These are phyloP conservation scores for Brachionichthys hirsutus DNA, from an alignment of 2,113 vertebrate genomes.

Conservation along the genomic window DNA sequence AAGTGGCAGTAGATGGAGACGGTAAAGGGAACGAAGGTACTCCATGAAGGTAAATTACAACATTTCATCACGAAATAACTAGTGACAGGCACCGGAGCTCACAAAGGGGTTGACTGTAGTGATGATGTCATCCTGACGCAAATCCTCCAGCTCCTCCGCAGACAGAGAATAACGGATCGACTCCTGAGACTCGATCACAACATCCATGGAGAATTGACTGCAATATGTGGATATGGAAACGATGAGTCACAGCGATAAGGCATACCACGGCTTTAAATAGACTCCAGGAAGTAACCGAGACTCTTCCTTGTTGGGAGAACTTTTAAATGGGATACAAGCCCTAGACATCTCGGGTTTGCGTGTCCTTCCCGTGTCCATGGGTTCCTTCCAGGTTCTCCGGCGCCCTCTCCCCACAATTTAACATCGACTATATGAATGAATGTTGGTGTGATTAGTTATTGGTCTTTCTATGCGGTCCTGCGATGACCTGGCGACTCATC, in stretches of 20 bases:
- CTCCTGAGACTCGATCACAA: slow-evolving; percentile 7
- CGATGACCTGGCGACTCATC: too few relatives aligned
- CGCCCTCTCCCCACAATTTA: too few relatives aligned
- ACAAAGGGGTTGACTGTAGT: slow-evolving; percentile 21
- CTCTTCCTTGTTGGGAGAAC: background rate
- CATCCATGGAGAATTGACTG: slow-evolving; percentile 4
- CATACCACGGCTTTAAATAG: background rate
- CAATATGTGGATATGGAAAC: background rate
- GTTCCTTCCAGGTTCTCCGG: too few relatives aligned
- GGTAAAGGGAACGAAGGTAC: slow-evolving; percentile 32
- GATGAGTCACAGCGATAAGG: background rate
- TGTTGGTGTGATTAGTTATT: too few relatives aligned
- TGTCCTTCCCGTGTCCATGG: too few relatives aligned
- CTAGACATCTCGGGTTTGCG: too few relatives aligned
- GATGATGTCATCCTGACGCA: slow-evolving; percentile 38
- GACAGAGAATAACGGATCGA: slow-evolving; percentile 37
- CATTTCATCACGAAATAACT: slow-evolving; percentile 57
- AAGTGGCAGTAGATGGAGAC: slow-evolving; percentile 46
- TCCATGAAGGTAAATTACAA: slow-evolving; percentile 53
- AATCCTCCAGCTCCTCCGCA: slow-evolving; percentile 27
- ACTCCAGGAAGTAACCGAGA: background rate
- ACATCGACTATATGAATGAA: too few relatives aligned
- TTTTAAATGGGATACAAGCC: background rate
- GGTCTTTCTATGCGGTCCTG: too few relatives aligned
- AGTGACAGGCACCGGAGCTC: slow-evolving; percentile 42